Evolutionary conservation across 2,113 vertebrate genomes (phyloP).

Genomic region (Columba livia): DNA sequence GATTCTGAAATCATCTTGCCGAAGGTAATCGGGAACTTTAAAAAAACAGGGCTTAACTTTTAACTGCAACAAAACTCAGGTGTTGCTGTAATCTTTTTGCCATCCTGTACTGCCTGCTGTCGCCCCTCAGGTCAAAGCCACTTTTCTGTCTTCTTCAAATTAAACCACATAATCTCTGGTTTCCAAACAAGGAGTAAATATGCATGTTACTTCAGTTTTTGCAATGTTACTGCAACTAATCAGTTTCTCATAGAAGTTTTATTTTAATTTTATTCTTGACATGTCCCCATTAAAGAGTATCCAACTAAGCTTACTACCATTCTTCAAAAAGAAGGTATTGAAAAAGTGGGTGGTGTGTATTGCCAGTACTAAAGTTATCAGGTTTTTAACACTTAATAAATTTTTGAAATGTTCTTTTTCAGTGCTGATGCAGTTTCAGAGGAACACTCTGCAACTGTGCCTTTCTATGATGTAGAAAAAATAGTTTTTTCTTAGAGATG

Average conservation of each 20-base stretch:
- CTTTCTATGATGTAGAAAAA: not conserved
- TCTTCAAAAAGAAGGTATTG: not conserved
- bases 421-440: not conserved
- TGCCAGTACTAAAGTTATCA: not conserved
- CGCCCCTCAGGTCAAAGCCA: accelerated
- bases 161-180: not conserved
- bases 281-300: not conserved
- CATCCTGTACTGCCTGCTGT: not conserved
- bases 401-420: not conserved
- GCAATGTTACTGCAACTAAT: not conserved
- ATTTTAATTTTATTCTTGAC: not conserved
- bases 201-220: not conserved
- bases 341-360: not conserved
- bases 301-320: not conserved
- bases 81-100: not conserved
- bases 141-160: not conserved
- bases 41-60: not conserved
- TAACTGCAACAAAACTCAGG: not conserved
- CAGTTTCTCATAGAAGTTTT: not conserved
- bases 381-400: not conserved
- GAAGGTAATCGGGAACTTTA: not conserved
- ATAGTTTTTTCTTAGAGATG: not conserved
- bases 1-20: not conserved
- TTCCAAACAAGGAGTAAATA: not conserved
- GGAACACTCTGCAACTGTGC: not conserved